A percentile compares a stretch with the other conserved stretches of the same genome.
phyloP scores from a whole-genome alignment of 2,113 vertebrate genomes.

The Leptosomus discolor region DNA sequence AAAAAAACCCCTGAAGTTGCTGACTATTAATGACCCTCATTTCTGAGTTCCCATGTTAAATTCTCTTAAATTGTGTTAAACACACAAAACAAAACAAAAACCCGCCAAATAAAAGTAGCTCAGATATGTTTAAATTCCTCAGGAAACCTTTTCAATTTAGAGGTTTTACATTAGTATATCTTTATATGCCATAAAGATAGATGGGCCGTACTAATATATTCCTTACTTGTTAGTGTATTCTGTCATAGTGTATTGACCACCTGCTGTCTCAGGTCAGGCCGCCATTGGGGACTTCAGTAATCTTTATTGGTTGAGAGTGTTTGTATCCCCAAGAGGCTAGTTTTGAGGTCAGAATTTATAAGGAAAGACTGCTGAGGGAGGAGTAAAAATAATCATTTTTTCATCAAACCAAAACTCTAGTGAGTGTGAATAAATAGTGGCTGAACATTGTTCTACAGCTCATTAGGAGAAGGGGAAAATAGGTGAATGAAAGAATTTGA shows the following conservation, averaged over 20 bases:
- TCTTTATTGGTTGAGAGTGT: background rate
- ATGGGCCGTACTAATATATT: background rate
- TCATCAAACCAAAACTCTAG: background rate
- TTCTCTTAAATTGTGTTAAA: background rate
- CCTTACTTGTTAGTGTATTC: background rate
- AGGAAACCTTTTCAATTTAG: background rate
- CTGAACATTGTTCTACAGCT: background rate
- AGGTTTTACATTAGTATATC: background rate
- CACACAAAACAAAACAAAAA: background rate
- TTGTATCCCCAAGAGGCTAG: background rate
- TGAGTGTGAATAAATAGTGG: background rate
- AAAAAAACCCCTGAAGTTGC: background rate
- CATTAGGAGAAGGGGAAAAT: background rate
- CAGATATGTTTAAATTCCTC: background rate
- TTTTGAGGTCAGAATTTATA: background rate
- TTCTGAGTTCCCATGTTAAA: background rate
- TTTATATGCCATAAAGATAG: background rate
- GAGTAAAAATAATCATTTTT: background rate
- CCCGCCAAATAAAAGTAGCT: background rate
- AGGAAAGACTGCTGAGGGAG: background rate
- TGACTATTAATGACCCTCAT: background rate
- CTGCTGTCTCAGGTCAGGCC: background rate
- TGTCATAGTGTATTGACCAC: background rate
- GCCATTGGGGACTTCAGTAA: background rate
- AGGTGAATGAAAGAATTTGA: background rate